Conservation (phyloP, 2,797 vertebrate genomes). For the Spondyliosoma cantharus region DNA sequence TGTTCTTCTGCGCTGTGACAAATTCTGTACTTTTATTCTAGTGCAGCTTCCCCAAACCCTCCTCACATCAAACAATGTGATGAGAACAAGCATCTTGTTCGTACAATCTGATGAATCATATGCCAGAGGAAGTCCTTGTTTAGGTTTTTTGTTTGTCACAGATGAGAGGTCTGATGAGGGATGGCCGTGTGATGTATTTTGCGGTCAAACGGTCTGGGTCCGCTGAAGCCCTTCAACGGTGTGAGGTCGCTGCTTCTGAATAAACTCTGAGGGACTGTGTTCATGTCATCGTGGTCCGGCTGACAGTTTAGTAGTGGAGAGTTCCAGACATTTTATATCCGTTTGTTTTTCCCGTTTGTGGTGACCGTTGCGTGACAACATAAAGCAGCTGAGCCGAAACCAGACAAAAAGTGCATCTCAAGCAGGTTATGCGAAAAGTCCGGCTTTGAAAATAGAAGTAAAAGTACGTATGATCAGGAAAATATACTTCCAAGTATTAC, state of each 20-base stretch:
- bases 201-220: background rate
- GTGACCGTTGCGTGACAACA: background rate
- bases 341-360: background rate
- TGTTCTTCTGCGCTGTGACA: background rate
- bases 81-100: background rate
- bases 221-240: background rate
- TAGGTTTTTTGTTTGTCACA: conserved; percentile 22
- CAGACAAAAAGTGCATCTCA: background rate
- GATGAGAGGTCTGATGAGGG: conserved; percentile 6
- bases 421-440: background rate
- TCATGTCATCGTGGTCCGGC: background rate
- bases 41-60: background rate
- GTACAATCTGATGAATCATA: conserved; percentile 15
- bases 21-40: background rate
- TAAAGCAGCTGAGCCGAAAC: background rate
- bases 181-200: background rate
- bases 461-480: no score
- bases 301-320: background rate
- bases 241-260: background rate
- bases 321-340: background rate
- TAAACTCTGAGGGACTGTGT: background rate
- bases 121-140: background rate
- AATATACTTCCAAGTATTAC: background rate
- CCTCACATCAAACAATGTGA: background rate
- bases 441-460: background rate